Evolutionary conservation across 2,888 invertebrate species (phyloP).

Genomic region (Megalurothrips usitatus): DNA sequence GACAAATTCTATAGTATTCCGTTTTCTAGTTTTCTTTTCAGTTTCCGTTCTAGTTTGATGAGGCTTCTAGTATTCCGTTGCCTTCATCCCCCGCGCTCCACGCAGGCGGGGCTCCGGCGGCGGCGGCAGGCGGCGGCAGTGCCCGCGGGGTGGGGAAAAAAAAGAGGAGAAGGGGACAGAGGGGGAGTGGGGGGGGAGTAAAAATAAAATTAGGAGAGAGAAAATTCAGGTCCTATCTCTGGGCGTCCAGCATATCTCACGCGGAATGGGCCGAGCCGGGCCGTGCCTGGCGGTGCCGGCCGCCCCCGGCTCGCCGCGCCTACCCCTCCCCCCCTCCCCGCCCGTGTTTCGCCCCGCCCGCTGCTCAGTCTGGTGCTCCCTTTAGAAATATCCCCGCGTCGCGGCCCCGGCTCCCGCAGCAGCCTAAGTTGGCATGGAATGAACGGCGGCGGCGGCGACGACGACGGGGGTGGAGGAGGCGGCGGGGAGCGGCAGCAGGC

Average conservation of each 20-base stretch:
- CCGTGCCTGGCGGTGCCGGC: too few species aligned
- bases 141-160: neutral
- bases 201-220: neutral
- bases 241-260: neutral
- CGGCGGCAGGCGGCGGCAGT: neutral
- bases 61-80: too few species aligned
- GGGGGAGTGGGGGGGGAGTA: too few species aligned
- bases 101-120: too few species aligned
- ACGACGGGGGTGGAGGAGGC: neutral
- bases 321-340: neutral
- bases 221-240: neutral
- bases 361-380: neutral
- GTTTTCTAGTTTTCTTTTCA: too few species aligned
- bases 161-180: too few species aligned
- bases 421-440: neutral
- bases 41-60: too few species aligned
- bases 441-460: neutral
- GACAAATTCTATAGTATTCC: too few species aligned
- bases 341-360: neutral
- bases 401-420: neutral
- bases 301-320: neutral
- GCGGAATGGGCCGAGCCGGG: neutral
- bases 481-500: neutral
- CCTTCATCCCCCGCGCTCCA: too few species aligned
- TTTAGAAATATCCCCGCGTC: neutral